Evolutionary conservation across 2,797 vertebrate species (phyloP), one percentile per base, ranked within the genome.

Genomic region (Champsocephalus gunnari): DNA sequence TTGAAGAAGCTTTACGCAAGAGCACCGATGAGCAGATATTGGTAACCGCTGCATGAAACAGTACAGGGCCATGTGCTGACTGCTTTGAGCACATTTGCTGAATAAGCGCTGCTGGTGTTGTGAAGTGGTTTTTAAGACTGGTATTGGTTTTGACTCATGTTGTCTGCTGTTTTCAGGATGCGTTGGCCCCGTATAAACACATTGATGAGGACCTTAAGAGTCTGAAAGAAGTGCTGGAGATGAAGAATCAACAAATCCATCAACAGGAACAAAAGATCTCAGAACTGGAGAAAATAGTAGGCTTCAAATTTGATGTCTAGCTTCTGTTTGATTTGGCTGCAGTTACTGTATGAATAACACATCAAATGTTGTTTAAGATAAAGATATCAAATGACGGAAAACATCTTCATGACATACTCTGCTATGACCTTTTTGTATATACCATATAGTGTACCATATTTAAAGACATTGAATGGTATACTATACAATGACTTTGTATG

Each of bases 181-280:
- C 96, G 2, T 76, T 96, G 89, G 97, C 97, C 11, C 98, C 98
- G 0, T 99, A 98, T 75, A 96, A 96, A 89, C 97, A 99, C 89
- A 95, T 99, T 28, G 97, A 99, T 86, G 96, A 98, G 88, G 98
- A 99, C 71, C 91, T 99, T 88, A 96, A 95, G 87, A 99, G 98
- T 74, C 94, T 99, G 66, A 98, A 96, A 87, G 96, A 99, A 45
- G 96, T 99, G 66, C 88, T 99, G 75, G 97, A 98, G 90, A 97
- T 99, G 97, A 99, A 99, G 91, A 99, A 98, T 87, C 96, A 97
- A 73, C 96, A 98, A 79, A 99, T 99, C 83, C 98, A 98, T 81
- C 93, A 97, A 68, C 98, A 99, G 89, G 97, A 99, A 61, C 94
- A 96, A 81, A 97, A 96, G 89, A 99, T 99, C 32, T 91, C 97